Evolutionary conservation across 2,113 vertebrate species (phyloP).

Genomic region (Noctilio leporinus): DNA sequence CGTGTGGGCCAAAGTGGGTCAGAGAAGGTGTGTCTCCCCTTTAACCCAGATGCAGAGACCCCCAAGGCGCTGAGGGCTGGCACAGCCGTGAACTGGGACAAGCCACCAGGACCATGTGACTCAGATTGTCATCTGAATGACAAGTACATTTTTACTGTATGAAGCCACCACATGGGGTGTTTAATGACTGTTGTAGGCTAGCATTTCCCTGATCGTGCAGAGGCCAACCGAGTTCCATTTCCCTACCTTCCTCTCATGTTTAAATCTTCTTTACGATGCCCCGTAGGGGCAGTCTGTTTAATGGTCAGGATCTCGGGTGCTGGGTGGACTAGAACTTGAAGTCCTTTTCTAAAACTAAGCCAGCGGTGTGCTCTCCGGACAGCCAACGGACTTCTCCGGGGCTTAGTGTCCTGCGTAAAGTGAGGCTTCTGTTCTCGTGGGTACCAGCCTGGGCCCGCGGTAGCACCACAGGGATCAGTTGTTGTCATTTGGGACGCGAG

Average conservation of each 20-base stretch:
- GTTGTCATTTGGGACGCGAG: not conserved
- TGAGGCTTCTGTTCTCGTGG: not conserved
- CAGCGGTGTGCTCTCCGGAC: not conserved
- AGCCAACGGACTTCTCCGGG: not conserved
- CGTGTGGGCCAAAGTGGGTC: not conserved
- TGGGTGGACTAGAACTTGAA: not conserved
- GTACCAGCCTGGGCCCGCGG: too few species aligned
- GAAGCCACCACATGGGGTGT: not conserved
- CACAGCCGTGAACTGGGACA: not conserved
- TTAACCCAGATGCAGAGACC: not conserved
- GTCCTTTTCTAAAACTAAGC: not conserved
- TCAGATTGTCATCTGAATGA: not conserved
- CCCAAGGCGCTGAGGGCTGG: not conserved
- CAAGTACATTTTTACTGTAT: not conserved
- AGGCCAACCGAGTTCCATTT: not conserved
- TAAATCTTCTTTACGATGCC: not conserved
- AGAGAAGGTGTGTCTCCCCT: not conserved
- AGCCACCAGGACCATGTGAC: not conserved
- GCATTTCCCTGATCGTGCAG: not conserved
- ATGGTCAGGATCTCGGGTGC: not conserved
- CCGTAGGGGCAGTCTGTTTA: not conserved
- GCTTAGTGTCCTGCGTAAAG: too few species aligned
- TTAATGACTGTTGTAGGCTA: not conserved
- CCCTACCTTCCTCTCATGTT: not conserved
- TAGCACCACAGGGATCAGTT: not conserved